phyloP scores from a whole-genome alignment of 1,140 invertebrate genomes.

The Aphaenogaster rudis region DNA sequence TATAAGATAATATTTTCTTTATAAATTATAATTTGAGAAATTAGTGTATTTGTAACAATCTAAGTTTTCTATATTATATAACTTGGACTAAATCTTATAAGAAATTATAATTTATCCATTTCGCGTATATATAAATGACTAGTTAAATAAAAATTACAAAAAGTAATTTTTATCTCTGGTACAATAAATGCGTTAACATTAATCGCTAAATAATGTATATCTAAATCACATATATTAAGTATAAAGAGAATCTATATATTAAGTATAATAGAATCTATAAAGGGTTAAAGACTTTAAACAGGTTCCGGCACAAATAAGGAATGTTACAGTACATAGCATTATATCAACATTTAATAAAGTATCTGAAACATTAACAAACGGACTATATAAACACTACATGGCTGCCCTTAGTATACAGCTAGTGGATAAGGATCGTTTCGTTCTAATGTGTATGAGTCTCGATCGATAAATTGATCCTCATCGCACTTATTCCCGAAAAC shows the following conservation, averaged over 20 bases:
- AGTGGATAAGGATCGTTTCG: conserved; percentile 76
- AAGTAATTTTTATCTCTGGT: conserved; percentile 26
- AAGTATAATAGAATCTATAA: conserved; percentile 23
- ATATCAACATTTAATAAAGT: conserved; percentile 87
- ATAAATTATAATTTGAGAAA: conserved; percentile 34
- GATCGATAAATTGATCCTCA: conserved; percentile 26
- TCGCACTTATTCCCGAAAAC: conserved; percentile 39
- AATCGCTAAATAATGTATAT: neutral
- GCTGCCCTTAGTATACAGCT: conserved; percentile 81
- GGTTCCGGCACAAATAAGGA: conserved; percentile 83
- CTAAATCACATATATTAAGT: neutral
- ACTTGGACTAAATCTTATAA: neutral
- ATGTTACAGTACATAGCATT: conserved; percentile 84
- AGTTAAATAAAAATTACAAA: conserved; percentile 19
- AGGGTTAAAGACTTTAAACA: conserved; percentile 78
- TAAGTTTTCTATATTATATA: conserved; percentile 4
- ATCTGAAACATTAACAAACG: conserved; percentile 87
- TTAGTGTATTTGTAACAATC: conserved; percentile 10
- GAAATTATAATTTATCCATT: conserved; percentile 30
- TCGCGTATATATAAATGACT: neutral
- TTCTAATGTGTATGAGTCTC: neutral
- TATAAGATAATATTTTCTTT: conserved; percentile 28
- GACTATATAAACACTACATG: conserved; percentile 84
- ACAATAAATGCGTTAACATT: neutral
- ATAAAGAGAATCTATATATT: neutral